These are phyloP conservation scores for Archips crataeganus DNA, from an alignment of 2,888 invertebrate species.

Conservation along the genomic window DNA sequence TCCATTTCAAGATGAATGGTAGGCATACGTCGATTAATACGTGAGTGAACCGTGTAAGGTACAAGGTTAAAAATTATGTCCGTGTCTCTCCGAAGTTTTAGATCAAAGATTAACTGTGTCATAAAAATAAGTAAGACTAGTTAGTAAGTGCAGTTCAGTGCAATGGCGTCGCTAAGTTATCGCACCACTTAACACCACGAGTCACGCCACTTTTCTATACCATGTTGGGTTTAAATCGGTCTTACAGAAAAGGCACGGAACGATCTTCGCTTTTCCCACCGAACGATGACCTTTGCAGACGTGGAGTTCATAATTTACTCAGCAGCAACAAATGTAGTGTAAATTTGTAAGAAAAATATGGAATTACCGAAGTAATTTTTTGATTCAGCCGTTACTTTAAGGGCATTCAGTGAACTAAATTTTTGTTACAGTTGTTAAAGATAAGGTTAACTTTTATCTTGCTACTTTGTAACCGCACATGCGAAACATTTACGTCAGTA, in stretches of 20 bases:
- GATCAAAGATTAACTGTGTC: background rate
- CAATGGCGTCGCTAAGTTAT: background rate
- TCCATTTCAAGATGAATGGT: too few relatives aligned
- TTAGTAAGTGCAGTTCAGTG: background rate
- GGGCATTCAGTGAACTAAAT: too few relatives aligned
- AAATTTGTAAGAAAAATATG: background rate
- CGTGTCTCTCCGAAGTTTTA: too few relatives aligned
- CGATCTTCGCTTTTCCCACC: background rate
- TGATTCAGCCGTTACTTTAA: too few relatives aligned
- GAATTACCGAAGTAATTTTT: too few relatives aligned
- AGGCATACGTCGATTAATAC: too few relatives aligned
- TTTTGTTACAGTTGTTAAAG: too few relatives aligned
- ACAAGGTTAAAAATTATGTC: too few relatives aligned
- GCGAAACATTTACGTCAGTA: too few relatives aligned
- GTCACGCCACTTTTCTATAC: conserved; percentile 16
- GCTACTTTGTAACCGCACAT: too few relatives aligned
- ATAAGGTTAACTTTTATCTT: too few relatives aligned
- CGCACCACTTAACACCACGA: conserved; percentile 12
- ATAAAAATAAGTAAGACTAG: background rate
- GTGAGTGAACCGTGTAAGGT: too few relatives aligned
- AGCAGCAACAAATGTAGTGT: background rate
- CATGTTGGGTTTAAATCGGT: background rate
- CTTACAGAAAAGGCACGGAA: background rate
- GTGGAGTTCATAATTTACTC: background rate
- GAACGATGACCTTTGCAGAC: background rate